These are phyloP conservation scores for Pseudomyrmex dendroicus DNA, from an alignment of 1,140 invertebrate species.

Conservation along the genomic window DNA sequence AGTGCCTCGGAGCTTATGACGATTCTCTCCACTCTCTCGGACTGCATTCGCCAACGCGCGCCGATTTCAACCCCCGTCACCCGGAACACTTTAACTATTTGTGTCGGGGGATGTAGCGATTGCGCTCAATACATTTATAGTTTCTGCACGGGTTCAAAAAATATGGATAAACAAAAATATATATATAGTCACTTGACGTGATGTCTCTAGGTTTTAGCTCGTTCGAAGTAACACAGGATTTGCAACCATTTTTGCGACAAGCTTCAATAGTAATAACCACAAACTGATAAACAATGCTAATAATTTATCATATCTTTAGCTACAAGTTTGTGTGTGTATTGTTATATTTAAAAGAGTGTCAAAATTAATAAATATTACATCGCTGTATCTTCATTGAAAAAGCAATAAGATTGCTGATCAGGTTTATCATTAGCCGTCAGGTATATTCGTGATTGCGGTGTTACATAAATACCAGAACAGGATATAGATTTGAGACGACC, in stretches of 20 bases:
- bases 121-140: slow-evolving; percentile 12
- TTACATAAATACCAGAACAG: slow-evolving; percentile 21
- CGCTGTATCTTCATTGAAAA: background rate
- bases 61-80: slow-evolving; percentile 44
- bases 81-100: slow-evolving; percentile 39
- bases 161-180: background rate
- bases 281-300: too few relatives aligned
- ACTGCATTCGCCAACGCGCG: slow-evolving; percentile 40
- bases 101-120: slow-evolving; percentile 7
- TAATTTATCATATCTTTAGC: background rate
- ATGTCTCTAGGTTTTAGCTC: background rate
- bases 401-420: background rate
- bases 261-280: background rate
- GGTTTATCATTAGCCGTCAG: background rate
- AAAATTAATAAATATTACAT: too few relatives aligned
- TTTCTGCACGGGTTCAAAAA: background rate
- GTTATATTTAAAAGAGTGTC: too few relatives aligned
- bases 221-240: background rate
- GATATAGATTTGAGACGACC: slow-evolving; percentile 9
- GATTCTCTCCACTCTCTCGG: slow-evolving; percentile 56
- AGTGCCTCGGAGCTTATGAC: slow-evolving; percentile 68
- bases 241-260: background rate
- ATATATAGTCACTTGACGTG: background rate
- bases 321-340: background rate
- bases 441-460: background rate